A percentile compares a stretch with the other conserved stretches of the same genome.
phyloP scores from a whole-genome alignment of 64 coral and sea anemone species.

The Montipora efflorescens region DNA sequence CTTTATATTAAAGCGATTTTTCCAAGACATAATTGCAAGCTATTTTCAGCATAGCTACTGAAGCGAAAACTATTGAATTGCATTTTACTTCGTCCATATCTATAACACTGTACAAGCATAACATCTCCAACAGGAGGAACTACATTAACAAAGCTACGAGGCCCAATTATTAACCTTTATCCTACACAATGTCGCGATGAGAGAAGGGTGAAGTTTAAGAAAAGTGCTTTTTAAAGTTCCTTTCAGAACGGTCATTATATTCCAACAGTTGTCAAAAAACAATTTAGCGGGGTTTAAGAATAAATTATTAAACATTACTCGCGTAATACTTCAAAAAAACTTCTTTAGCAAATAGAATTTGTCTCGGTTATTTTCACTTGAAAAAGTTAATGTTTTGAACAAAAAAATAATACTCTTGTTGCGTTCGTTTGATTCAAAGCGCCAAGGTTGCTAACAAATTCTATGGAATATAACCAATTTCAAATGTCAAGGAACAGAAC shows the following conservation, averaged over 20 bases:
- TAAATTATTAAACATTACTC: neutral
- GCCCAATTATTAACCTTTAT: too few species aligned
- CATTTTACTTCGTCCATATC: neutral
- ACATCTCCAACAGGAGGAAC: too few species aligned
- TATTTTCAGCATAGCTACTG: too few species aligned
- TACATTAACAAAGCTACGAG: too few species aligned
- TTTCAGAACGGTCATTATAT: neutral
- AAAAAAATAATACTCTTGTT: neutral
- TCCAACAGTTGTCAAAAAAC: neutral
- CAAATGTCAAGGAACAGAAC: neutral
- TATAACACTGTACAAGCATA: neutral
- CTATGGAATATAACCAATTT: neutral
- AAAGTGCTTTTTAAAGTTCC: too few species aligned
- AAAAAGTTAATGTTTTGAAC: too few species aligned
- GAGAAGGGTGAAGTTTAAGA: too few species aligned
- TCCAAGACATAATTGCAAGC: too few species aligned
- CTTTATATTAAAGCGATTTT: too few species aligned
- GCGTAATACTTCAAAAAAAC: neutral
- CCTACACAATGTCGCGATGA: too few species aligned
- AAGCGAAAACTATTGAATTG: neutral
- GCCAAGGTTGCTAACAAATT: neutral
- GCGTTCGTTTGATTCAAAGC: neutral
- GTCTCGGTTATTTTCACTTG: neutral
- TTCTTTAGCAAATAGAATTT: neutral
- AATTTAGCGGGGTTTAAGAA: neutral